Evolutionary conservation across 1,140 invertebrate genomes (phyloP).

Genomic region (Musca domestica): DNA sequence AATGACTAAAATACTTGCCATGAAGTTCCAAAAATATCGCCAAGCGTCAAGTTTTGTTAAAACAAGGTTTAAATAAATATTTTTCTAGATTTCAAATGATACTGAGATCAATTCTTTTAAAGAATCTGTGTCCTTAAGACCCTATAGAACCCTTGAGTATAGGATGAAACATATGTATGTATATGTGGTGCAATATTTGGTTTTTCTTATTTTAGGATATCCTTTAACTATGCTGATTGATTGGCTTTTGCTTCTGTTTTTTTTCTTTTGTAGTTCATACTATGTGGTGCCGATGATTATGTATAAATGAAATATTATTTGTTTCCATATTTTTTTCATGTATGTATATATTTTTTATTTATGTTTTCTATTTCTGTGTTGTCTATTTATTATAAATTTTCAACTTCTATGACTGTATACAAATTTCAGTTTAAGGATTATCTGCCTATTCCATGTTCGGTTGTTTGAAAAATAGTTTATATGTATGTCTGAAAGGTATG

Average conservation of each 20-base stretch:
- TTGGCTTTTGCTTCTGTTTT: not conserved
- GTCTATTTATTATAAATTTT: not conserved
- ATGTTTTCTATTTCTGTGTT: not conserved
- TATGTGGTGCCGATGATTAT: conserved; percentile 53
- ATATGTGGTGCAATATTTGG: conserved; percentile 13
- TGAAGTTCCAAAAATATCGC: too few relatives aligned
- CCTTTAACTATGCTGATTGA: not conserved
- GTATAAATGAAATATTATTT: conserved; percentile 39
- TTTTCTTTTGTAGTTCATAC: conserved; percentile 38
- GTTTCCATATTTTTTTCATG: not conserved
- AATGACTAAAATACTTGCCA: too few relatives aligned
- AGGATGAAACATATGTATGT: not conserved
- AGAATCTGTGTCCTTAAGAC: too few relatives aligned
- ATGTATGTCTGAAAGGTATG: conserved; percentile 23
- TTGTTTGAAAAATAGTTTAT: too few relatives aligned
- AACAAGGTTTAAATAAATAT: too few relatives aligned
- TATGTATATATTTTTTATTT: too few relatives aligned
- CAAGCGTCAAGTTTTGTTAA: too few relatives aligned
- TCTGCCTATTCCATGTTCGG: too few relatives aligned
- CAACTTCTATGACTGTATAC: not conserved
- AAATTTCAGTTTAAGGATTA: not conserved
- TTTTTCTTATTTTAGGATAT: conserved; percentile 2
- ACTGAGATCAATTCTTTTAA: too few relatives aligned
- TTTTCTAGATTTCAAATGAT: too few relatives aligned
- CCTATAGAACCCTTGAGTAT: not conserved